These are phyloP conservation scores for Plagodis dolabraria DNA, from an alignment of 2,888 invertebrate genomes.

Conservation along the genomic window DNA sequence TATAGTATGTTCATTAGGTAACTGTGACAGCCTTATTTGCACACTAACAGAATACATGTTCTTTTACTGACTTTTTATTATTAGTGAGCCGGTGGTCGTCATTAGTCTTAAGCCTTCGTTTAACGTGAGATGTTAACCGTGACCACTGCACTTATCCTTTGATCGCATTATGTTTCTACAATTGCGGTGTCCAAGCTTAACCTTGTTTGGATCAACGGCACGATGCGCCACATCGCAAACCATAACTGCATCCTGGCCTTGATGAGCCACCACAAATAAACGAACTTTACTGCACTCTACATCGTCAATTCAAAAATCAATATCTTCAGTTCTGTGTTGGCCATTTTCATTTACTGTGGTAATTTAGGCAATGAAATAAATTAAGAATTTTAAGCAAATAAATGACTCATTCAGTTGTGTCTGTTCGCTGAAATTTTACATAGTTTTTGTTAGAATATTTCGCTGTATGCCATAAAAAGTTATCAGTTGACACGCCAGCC, in stretches of 20 bases:
- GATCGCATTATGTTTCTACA: conserved; percentile 61
- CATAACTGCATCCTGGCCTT: conserved; percentile 63
- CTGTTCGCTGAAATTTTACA: conserved; percentile 15
- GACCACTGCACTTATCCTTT: conserved; percentile 68
- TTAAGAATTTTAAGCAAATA: conserved; percentile 4
- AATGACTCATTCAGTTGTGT: conserved; percentile 7
- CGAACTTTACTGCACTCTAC: conserved; percentile 6
- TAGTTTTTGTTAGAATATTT: conserved; percentile 34
- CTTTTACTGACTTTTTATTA: conserved; percentile 43
- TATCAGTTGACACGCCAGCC: conserved; percentile 50
- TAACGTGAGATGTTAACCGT: conserved; percentile 71
- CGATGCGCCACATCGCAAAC: conserved; percentile 61
- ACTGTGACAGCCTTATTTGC: conserved; percentile 38
- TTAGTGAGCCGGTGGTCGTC: conserved; percentile 55
- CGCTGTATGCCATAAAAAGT: conserved; percentile 38
- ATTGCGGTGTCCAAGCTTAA: conserved; percentile 63
- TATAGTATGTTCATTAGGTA: conserved; percentile 36
- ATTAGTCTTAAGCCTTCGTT: conserved; percentile 60
- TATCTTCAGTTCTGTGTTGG: conserved; percentile 1
- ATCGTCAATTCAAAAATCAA: conserved; percentile 9
- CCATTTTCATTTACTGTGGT: conserved; percentile 4
- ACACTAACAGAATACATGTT: conserved; percentile 41
- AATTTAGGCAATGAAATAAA: conserved; percentile 3
- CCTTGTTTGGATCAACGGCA: conserved; percentile 70
- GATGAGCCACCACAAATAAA: conserved; percentile 34